phyloP scores from a whole-genome alignment of 2,797 vertebrate species.

The Muscicapa striata region DNA sequence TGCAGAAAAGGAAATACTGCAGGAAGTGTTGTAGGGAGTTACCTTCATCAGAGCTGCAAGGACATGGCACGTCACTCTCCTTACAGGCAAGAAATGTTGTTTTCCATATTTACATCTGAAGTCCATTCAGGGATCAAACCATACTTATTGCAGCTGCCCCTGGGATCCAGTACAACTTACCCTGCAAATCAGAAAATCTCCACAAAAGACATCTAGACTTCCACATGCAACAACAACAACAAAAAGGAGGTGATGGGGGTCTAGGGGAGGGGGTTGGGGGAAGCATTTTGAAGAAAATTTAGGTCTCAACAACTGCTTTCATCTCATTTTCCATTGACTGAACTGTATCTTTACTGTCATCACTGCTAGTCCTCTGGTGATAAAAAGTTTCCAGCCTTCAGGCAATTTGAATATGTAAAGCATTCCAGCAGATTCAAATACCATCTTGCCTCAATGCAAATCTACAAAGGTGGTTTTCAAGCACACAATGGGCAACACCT shows the following conservation, averaged over 20 bases:
- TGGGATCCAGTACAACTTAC: background rate
- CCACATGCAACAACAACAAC: background rate
- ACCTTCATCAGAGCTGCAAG: background rate
- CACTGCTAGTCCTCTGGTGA: slow-evolving; percentile 6
- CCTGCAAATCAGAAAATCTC: background rate
- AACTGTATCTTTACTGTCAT: slow-evolving; percentile 40
- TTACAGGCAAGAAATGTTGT: background rate
- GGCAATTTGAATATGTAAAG: slow-evolving; percentile 30
- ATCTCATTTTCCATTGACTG: slow-evolving; percentile 25
- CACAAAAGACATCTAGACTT: background rate
- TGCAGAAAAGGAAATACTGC: background rate
- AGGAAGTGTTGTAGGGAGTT: background rate
- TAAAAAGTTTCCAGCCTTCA: slow-evolving; percentile 48
- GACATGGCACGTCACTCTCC: background rate
- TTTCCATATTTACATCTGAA: background rate
- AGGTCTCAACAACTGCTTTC: background rate
- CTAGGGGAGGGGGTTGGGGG: accelerated
- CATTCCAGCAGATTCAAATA: slow-evolving; percentile 40
- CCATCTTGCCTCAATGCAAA: background rate
- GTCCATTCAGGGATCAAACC: background rate
- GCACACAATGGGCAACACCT: background rate
- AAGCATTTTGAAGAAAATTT: background rate
- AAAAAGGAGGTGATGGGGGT: background rate
- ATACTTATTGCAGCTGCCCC: background rate
- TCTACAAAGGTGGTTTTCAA: slow-evolving; percentile 22